Evolutionary conservation across 2,797 vertebrate species (phyloP).

Genomic region (Poecilia picta): DNA sequence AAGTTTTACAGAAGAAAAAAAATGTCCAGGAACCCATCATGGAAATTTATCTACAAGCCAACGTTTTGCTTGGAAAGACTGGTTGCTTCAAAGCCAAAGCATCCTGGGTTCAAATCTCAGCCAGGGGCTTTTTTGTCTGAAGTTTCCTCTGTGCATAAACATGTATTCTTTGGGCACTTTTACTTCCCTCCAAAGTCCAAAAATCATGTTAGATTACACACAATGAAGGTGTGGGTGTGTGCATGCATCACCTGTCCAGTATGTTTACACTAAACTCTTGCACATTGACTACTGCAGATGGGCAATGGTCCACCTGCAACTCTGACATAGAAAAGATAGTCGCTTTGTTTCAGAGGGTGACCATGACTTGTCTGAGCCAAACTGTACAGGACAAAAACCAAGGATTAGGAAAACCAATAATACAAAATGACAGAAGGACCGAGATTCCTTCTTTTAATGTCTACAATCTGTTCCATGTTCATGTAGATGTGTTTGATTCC

Average conservation of each 20-base stretch:
- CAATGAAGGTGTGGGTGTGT: neutral
- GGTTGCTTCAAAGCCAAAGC: neutral
- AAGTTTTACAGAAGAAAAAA: neutral
- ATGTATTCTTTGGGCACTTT: neutral
- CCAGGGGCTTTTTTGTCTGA: neutral
- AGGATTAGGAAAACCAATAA: slow-evolving; percentile 40
- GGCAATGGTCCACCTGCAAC: neutral
- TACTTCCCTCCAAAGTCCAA: neutral
- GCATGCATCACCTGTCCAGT: neutral
- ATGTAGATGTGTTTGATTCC: slow-evolving; percentile 67
- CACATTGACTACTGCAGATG: neutral
- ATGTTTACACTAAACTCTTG: neutral
- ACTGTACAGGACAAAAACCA: slow-evolving; percentile 16
- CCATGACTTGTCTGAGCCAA: neutral
- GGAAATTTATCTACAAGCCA: neutral
- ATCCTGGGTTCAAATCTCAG: neutral
- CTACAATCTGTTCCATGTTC: slow-evolving; percentile 66
- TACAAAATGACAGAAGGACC: slow-evolving; percentile 55
- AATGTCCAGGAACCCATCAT: neutral
- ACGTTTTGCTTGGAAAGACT: neutral
- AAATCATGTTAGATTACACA: neutral
- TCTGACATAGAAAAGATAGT: neutral
- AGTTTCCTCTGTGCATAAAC: neutral
- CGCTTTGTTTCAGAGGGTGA: slow-evolving; percentile 29
- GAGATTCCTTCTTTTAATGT: slow-evolving; percentile 61